Conservation (phyloP, 2,113 vertebrate species). For the Psilopsiagon aymara region DNA sequence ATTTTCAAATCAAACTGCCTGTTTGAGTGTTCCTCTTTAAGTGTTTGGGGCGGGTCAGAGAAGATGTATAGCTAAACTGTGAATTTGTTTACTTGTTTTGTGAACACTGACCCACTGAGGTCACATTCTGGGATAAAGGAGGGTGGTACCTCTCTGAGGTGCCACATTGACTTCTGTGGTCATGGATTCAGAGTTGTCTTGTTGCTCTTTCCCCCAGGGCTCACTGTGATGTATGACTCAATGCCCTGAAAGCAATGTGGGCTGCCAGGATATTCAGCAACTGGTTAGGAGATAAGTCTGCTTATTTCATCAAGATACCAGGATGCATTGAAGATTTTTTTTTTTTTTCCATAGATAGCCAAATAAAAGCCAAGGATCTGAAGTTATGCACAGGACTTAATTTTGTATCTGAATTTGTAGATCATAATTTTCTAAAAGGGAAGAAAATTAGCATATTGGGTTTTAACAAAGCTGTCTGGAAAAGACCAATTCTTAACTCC, state of each 20-base stretch:
- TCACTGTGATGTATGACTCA: rapidly evolving
- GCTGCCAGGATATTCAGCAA: not conserved
- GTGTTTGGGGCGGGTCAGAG: not conserved
- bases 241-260: not conserved
- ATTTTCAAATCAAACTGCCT: not conserved
- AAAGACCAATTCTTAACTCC: not conserved
- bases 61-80: not conserved
- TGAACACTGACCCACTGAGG: not conserved
- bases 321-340: not conserved
- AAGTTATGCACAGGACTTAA: not conserved
- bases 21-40: not conserved
- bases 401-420: not conserved
- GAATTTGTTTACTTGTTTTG: not conserved
- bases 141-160: not conserved
- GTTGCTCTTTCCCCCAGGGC: not conserved
- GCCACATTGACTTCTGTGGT: rapidly evolving
- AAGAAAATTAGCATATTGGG: not conserved
- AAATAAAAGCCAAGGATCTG: not conserved
- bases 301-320: not conserved
- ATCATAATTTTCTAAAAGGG: not conserved
- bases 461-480: not conserved
- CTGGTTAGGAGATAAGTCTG: not conserved
- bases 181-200: rapidly evolving
- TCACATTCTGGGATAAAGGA: not conserved
- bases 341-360: not conserved